Conservation (phyloP, 1,140 invertebrate species). For the Cephus cinctus region DNA sequence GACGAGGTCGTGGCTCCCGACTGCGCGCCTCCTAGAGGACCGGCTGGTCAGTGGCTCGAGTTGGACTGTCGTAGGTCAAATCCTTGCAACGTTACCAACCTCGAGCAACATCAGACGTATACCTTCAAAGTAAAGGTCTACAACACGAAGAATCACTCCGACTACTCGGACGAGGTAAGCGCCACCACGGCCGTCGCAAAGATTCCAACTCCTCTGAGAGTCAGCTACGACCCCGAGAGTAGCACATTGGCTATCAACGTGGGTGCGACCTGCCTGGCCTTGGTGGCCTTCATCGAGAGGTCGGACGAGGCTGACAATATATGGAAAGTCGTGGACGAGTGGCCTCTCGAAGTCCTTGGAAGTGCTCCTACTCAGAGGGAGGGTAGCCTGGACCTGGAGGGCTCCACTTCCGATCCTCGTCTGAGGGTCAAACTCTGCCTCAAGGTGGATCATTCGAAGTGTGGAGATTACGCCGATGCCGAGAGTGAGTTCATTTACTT, state of each 20-base stretch:
- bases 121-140: constrained; percentile 83
- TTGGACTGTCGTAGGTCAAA: constrained; percentile 80
- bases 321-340: constrained; percentile 71
- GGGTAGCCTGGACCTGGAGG: constrained; percentile 60
- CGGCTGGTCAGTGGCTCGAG: constrained; percentile 71
- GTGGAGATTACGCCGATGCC: constrained; percentile 78
- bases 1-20: constrained; percentile 63
- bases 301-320: constrained; percentile 58
- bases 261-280: constrained; percentile 69
- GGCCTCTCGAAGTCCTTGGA: constrained; percentile 68
- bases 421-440: constrained; percentile 79
- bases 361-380: constrained; percentile 67
- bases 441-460: constrained; percentile 72
- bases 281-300: constrained; percentile 72
- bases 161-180: constrained; percentile 78
- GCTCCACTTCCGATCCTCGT: constrained; percentile 58
- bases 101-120: constrained; percentile 83
- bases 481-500: constrained; percentile 67
- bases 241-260: constrained; percentile 75
- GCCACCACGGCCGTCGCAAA: constrained; percentile 79
- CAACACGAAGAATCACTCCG: constrained; percentile 81
- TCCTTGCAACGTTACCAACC: constrained; percentile 80
- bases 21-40: constrained; percentile 62
- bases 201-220: constrained; percentile 76
- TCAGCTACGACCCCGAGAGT: constrained; percentile 77